Evolutionary conservation across 2,888 invertebrate species (phyloP), one percentile per base, ranked within the genome.

Genomic region (Temnothorax rugatulus): DNA sequence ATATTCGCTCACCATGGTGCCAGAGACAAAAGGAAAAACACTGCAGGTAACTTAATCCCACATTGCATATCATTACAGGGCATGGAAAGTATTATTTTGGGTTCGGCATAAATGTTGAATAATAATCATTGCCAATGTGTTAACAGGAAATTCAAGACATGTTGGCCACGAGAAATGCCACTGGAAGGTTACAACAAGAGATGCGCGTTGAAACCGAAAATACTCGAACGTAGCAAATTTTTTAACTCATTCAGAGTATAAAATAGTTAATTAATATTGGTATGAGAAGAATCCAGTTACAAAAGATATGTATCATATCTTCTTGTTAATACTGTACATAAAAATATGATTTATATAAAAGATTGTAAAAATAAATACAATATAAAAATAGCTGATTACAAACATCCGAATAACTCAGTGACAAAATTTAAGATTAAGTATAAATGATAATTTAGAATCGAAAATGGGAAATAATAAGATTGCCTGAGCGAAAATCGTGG

Each of bases 11-110:
- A 9, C 81, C 0, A 69, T 21, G 0, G 64, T 94, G 29, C 93
- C 93, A 9, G 93, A 93, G 71, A 93, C 93, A 4, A 93, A 92
- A 75, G 93, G 93, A 5, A 94, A 93, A 69, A 91, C 92, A 1
- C 63, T 93, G 5, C 89, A 91, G 82, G 89, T 89, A 81, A 82
- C 18, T 41, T 13, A 11, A 18, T 66, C 4, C 0, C 9, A 7
- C 15, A 18, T 21, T 34, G 15, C 38, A 18, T 7, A 50, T 75
- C n/a, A 8, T 52, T 25, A 66, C 7, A 13, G 7, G 2, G 3
- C 3, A 44, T 18, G 29, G n/a, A 50, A 64, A 64, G 2, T 18
- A 41, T 68, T 68, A 29, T 41, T 29, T 5, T 41, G 3, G 2
- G 0, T 54, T 64, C 15, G 21, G 1, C 18, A 5, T 38, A 63